These are phyloP conservation scores for Drosophila hawaiiensis DNA, from an alignment of 2,888 invertebrate genomes.

Conservation along the genomic window DNA sequence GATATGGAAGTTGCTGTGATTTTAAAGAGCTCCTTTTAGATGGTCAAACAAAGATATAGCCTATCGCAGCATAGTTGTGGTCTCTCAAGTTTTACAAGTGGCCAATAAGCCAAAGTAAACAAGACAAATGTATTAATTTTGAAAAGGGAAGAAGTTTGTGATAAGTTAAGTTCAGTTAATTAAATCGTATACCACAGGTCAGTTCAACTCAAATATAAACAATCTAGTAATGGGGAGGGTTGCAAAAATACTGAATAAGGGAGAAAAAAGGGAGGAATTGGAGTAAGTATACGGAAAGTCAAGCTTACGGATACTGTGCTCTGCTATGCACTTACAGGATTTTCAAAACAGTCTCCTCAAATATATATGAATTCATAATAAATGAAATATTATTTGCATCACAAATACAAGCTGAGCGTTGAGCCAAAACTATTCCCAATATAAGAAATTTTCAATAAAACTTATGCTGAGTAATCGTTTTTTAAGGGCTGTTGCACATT, in stretches of 20 bases:
- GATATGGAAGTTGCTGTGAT: slow-evolving; percentile 8
- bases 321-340: too few species aligned
- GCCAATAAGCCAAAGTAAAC: slow-evolving; percentile 66
- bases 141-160: slow-evolving; percentile 47
- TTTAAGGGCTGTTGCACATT: slow-evolving; percentile 16
- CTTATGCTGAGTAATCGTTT: slow-evolving; percentile 31
- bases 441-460: slow-evolving; percentile 9
- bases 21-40: slow-evolving; percentile 27
- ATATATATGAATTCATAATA: background rate
- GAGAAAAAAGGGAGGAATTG: background rate
- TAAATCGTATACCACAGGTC: slow-evolving; percentile 59
- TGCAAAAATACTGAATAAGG: background rate
- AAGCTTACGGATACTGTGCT: background rate
- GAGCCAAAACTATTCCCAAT: background rate
- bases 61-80: slow-evolving; percentile 58
- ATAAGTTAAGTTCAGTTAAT: slow-evolving; percentile 61
- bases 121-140: slow-evolving; percentile 71
- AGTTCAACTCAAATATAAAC: slow-evolving; percentile 67
- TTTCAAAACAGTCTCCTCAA: background rate
- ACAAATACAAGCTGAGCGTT: background rate
- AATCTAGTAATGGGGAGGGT: slow-evolving; percentile 41
- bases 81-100: slow-evolving; percentile 45
- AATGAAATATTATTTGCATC: background rate
- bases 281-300: background rate
- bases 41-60: slow-evolving; percentile 52